Percentiles rank a stretch among this genome's conserved stretches.
Conservation (phyloP, 2,888 invertebrate genomes). For the Polymixis flavicincta region DNA sequence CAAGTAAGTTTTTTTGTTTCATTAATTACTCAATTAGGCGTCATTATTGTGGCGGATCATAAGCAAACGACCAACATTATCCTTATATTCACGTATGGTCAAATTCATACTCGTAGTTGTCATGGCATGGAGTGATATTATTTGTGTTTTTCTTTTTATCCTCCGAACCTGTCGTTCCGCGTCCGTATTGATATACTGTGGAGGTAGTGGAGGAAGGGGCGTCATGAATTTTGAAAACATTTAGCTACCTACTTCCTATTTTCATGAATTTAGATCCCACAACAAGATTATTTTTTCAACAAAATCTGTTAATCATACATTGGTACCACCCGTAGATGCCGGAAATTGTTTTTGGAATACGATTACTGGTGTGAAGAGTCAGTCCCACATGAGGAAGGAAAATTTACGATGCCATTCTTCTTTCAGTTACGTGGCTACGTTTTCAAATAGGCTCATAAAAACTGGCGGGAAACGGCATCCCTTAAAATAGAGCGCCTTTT, state of each 20-base stretch:
- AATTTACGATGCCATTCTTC: constrained; percentile 49
- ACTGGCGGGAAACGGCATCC: constrained; percentile 57
- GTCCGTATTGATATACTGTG: neutral
- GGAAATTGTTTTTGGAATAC: constrained; percentile 27
- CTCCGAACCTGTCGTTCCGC: neutral
- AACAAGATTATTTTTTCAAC: neutral
- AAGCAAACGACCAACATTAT: constrained; percentile 6
- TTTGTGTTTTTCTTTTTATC: neutral
- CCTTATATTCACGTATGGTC: constrained; percentile 8
- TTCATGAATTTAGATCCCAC: neutral
- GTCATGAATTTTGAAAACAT: neutral
- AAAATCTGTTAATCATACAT: neutral
- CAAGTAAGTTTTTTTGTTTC: constrained; percentile 7
- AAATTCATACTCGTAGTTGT: neutral
- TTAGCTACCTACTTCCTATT: neutral
- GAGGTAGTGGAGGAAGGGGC: neutral
- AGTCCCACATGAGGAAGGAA: constrained; percentile 10
- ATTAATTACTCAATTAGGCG: neutral
- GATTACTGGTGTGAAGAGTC: constrained; percentile 35
- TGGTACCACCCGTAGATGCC: neutral
- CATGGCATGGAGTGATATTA: neutral
- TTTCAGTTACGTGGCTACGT: constrained; percentile 42
- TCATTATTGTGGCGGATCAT: neutral
- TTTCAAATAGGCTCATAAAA: constrained; percentile 53
- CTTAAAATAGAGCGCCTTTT: constrained; percentile 37